phyloP scores from a whole-genome alignment of 1,140 invertebrate genomes.

The Mercenaria mercenaria region DNA sequence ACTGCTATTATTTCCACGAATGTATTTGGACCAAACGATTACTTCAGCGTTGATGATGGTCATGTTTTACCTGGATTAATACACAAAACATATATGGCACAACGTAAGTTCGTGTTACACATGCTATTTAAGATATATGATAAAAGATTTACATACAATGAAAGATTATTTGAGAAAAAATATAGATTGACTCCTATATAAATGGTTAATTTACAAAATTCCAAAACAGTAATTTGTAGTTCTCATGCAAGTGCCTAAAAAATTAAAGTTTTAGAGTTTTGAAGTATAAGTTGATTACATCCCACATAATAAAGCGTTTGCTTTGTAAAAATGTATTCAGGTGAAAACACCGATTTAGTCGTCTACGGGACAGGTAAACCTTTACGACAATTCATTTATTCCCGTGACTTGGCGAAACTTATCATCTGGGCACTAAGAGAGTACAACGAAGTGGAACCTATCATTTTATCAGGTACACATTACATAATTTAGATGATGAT shows the following conservation, averaged over 20 bases:
- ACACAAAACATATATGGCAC: conserved; percentile 89
- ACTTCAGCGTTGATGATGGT: conserved; percentile 94
- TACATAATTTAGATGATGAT: not conserved
- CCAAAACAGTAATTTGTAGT: no score
- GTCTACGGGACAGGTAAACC: not conserved
- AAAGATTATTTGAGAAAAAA: not conserved
- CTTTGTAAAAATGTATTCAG: not conserved
- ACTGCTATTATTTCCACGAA: conserved; percentile 99
- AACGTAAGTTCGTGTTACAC: conserved; percentile 87
- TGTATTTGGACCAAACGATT: conserved; percentile 98
- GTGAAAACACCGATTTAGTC: not conserved
- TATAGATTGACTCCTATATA: not conserved
- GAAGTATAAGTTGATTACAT: no score
- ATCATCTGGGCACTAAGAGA: not conserved
- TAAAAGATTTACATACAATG: not conserved
- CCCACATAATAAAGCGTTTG: no score
- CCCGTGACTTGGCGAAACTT: not conserved
- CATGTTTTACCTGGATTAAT: conserved; percentile 96
- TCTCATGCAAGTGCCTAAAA: no score
- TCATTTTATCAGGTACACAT: not conserved
- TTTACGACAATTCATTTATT: not conserved
- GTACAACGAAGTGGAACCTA: not conserved
- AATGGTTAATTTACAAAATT: not conserved
- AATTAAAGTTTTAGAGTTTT: no score
- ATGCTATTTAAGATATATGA: not conserved